Conservation (phyloP, 2,113 vertebrate genomes). For the Xyliphius kryptos region DNA sequence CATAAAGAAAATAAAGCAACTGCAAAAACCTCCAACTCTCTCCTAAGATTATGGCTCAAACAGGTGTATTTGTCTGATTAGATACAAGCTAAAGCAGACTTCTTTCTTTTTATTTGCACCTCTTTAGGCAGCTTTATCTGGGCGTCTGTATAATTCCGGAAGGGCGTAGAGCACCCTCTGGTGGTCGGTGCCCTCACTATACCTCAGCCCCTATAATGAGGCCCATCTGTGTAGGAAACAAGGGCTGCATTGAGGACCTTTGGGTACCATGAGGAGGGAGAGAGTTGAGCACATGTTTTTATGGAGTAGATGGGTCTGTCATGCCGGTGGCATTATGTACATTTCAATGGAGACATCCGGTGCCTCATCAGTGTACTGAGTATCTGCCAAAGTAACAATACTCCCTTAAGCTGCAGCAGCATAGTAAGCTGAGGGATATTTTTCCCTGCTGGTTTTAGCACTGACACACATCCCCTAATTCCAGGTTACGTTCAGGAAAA, state of each 20-base stretch:
- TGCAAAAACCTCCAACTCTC: too few relatives aligned
- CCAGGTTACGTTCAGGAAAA: constrained; percentile 9
- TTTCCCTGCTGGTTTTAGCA: constrained; percentile 21
- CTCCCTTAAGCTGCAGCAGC: too few relatives aligned
- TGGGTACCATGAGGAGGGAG: constrained; percentile 8
- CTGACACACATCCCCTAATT: neutral
- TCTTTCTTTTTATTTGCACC: neutral
- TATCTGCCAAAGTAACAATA: constrained; percentile 28
- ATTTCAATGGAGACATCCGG: constrained; percentile 23
- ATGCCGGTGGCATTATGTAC: constrained; percentile 33
- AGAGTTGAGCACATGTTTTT: constrained; percentile 38
- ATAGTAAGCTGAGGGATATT: constrained; percentile 6
- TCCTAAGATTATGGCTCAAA: too few relatives aligned
- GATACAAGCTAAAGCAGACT: constrained; percentile 19
- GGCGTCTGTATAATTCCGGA: constrained; percentile 3
- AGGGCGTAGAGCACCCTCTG: constrained; percentile 36
- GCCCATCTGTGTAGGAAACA: constrained; percentile 35
- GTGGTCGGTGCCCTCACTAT: constrained; percentile 18
- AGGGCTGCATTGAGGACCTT: constrained; percentile 40
- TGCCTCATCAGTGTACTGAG: constrained; percentile 34
- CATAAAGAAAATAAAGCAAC: too few relatives aligned
- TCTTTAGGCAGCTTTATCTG: constrained; percentile 4
- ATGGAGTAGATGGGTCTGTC: constrained; percentile 29
- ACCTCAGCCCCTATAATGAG: neutral
- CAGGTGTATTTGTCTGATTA: constrained; percentile 21